Conservation (phyloP, 2,113 vertebrate genomes). For the Gopherus evgoodei region DNA sequence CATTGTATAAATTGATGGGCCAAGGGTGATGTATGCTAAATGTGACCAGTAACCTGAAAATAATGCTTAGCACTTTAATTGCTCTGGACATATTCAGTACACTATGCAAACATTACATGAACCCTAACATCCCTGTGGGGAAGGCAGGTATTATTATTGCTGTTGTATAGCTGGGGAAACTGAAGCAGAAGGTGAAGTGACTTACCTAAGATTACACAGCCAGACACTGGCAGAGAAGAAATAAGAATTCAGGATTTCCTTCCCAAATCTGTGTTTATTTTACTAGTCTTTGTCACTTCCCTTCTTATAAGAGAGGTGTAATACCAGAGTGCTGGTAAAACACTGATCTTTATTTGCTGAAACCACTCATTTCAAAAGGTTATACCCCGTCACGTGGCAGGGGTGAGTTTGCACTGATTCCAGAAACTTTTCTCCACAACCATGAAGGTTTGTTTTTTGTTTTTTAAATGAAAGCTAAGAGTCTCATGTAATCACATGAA, state of each 20-base stretch:
- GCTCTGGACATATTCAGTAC: fast-evolving
- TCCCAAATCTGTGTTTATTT: background rate
- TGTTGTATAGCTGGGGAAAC: background rate
- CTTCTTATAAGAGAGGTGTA: background rate
- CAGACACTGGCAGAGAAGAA: background rate
- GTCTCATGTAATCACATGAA: background rate
- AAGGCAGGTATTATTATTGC: background rate
- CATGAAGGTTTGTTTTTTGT: background rate
- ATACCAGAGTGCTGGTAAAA: background rate
- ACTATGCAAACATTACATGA: background rate
- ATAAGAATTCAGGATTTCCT: background rate
- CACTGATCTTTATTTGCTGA: background rate
- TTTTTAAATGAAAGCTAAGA: background rate
- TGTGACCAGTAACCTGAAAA: background rate
- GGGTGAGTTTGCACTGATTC: background rate
- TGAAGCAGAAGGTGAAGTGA: fast-evolving
- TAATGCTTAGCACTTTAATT: background rate
- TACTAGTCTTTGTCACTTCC: background rate
- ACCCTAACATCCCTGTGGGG: background rate
- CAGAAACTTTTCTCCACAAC: background rate
- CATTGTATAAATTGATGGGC: background rate
- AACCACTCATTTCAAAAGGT: background rate
- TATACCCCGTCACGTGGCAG: background rate
- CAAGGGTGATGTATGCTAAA: background rate
- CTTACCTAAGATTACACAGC: fast-evolving